Percentiles rank a stretch among this genome's conserved stretches.
phyloP scores from a whole-genome alignment of 2,888 invertebrate species.

The Macrosoma leucophasiata region DNA sequence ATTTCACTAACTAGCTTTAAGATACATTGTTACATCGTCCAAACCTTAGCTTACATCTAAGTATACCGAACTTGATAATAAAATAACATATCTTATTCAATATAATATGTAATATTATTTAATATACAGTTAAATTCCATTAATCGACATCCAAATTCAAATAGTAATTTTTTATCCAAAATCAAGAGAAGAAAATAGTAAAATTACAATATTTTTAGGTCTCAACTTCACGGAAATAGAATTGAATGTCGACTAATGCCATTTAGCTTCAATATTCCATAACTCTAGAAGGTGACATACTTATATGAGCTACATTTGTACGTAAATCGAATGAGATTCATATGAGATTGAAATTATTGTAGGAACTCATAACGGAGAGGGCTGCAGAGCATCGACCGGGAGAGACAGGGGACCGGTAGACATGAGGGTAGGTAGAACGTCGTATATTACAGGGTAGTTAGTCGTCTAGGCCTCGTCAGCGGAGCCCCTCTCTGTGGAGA shows the following conservation, averaged over 20 bases:
- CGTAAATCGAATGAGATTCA: slow-evolving; percentile 25
- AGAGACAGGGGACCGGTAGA: no score
- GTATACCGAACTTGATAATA: slow-evolving; percentile 30
- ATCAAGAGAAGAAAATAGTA: no score
- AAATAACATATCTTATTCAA: slow-evolving; percentile 41
- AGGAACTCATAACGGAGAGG: slow-evolving; percentile 41
- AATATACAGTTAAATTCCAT: no score
- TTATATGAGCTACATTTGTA: slow-evolving; percentile 53
- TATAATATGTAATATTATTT: slow-evolving; percentile 17
- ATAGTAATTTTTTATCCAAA: no score
- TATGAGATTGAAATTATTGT: slow-evolving; percentile 8
- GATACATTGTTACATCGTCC: slow-evolving; percentile 22
- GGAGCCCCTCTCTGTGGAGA: slow-evolving; percentile 39
- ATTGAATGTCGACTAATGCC: no score
- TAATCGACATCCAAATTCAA: no score
- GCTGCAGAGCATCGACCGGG: slow-evolving; percentile 47
- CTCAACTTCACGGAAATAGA: no score
- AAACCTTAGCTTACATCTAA: slow-evolving; percentile 18
- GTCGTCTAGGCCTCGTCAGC: slow-evolving; percentile 61
- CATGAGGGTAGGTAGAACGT: slow-evolving; percentile 37
- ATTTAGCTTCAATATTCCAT: slow-evolving; percentile 23
- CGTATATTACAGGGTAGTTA: slow-evolving; percentile 41
- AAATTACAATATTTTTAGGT: no score
- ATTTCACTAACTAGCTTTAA: slow-evolving; percentile 46
- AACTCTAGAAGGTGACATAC: slow-evolving; percentile 62